Conservation (phyloP, 2,113 vertebrate species). For the Carassius gibelio region DNA sequence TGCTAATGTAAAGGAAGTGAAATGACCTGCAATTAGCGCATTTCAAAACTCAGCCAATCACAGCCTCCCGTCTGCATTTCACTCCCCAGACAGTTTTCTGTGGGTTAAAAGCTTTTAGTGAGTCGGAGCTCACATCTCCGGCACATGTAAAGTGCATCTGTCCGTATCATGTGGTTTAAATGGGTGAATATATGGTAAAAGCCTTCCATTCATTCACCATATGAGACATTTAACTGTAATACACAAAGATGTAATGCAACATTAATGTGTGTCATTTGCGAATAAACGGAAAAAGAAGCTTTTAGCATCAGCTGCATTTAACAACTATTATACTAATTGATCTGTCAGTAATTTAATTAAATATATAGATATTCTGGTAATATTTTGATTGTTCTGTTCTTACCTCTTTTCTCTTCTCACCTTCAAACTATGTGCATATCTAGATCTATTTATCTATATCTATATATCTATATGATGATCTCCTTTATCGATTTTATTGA, state of each 20-base stretch:
- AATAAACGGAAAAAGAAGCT: background rate
- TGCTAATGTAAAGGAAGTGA: background rate
- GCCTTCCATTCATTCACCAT: background rate
- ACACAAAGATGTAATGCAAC: background rate
- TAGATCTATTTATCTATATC: too few relatives aligned
- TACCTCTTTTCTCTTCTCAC: too few relatives aligned
- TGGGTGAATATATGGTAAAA: background rate
- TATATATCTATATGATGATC: too few relatives aligned
- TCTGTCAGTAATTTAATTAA: background rate
- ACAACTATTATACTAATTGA: background rate
- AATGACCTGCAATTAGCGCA: background rate
- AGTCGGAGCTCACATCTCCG: background rate
- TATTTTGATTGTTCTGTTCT: background rate
- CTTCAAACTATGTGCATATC: too few relatives aligned
- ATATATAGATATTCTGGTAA: background rate
- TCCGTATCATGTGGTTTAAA: slow-evolving; percentile 9
- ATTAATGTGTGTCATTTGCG: background rate
- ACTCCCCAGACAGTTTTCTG: background rate
- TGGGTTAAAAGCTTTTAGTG: slow-evolving; percentile 11
- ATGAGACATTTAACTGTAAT: background rate
- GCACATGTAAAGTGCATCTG: background rate
- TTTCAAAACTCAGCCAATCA: background rate
- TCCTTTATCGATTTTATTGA: too few relatives aligned
- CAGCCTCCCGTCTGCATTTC: background rate
- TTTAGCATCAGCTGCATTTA: background rate